These are phyloP conservation scores for Neodiprion fabricii DNA, from an alignment of 1,140 invertebrate species.

Conservation along the genomic window DNA sequence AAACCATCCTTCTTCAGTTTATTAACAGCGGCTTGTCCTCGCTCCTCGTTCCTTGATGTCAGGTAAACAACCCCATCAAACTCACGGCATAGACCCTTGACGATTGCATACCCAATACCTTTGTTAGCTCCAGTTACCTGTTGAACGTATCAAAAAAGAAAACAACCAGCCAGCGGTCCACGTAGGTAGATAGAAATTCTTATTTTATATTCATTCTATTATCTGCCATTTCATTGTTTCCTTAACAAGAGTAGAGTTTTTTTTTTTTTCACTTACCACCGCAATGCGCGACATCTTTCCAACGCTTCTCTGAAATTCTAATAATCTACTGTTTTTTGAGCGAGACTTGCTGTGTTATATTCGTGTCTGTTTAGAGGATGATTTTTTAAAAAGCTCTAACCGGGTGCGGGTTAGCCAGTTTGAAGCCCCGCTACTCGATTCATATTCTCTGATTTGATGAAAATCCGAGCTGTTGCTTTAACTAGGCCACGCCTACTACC, in stretches of 20 bases:
- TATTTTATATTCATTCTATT: not conserved
- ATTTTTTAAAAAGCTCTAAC: too few relatives aligned
- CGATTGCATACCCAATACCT: slow-evolving; percentile 68
- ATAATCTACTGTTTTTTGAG: too few relatives aligned
- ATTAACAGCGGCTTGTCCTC: slow-evolving; percentile 66
- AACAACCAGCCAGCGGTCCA: not conserved
- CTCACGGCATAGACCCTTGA: slow-evolving; percentile 67
- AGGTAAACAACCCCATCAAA: slow-evolving; percentile 71
- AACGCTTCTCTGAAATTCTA: not conserved
- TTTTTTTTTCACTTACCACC: not conserved
- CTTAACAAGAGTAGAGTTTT: too few relatives aligned
- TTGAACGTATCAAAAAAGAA: not conserved
- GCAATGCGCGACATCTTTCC: not conserved
- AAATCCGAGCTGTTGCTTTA: too few relatives aligned
- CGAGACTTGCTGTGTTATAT: too few relatives aligned
- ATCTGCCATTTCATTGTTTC: too few relatives aligned
- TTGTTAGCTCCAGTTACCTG: slow-evolving; percentile 70
- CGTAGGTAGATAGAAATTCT: not conserved
- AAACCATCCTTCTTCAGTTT: slow-evolving; percentile 62
- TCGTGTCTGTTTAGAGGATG: too few relatives aligned
- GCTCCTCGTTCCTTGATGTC: slow-evolving; percentile 66
- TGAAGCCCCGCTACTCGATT: too few relatives aligned
- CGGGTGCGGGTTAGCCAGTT: too few relatives aligned
- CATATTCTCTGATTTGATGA: too few relatives aligned
- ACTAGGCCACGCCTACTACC: too few relatives aligned